A percentile compares a stretch with the other conserved stretches of the same genome.
Evolutionary conservation across 1,140 invertebrate genomes (phyloP).

Genomic region (Hylaeus anthracinus): DNA sequence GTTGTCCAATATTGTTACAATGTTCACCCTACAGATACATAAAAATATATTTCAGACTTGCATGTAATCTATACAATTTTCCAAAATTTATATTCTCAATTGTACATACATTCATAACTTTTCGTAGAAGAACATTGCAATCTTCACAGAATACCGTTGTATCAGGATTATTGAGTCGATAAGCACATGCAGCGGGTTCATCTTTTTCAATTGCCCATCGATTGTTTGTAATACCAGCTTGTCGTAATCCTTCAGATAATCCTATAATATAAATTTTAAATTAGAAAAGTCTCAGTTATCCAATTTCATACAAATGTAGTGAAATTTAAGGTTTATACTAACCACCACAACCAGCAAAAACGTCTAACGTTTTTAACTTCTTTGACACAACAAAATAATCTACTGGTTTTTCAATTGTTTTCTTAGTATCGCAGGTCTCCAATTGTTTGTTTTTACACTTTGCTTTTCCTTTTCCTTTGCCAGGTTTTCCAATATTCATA

Average conservation of each 20-base stretch:
- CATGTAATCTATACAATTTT: neutral
- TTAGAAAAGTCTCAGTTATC: neutral
- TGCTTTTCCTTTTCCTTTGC: conserved; percentile 86
- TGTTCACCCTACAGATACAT: conserved; percentile 78
- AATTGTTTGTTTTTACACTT: conserved; percentile 86
- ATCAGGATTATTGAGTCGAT: conserved; percentile 89
- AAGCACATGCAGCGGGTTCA: conserved; percentile 89
- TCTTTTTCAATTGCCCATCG: conserved; percentile 93
- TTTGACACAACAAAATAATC: conserved; percentile 71
- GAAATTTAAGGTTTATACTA: conserved; percentile 40
- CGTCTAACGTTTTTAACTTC: conserved; percentile 87
- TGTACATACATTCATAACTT: conserved; percentile 69
- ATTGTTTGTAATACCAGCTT: conserved; percentile 85
- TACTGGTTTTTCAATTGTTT: conserved; percentile 61
- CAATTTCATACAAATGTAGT: neutral
- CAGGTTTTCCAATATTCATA: conserved; percentile 82
- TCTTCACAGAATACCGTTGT: conserved; percentile 91
- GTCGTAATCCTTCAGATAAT: conserved; percentile 87
- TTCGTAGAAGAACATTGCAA: conserved; percentile 87
- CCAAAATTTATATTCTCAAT: neutral
- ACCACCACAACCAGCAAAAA: conserved; percentile 95
- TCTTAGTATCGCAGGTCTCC: conserved; percentile 48
- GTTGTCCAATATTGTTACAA: conserved; percentile 82
- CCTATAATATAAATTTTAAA: conserved; percentile 57
- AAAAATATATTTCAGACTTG: neutral